A percentile compares a stretch with the other conserved stretches of the same genome.
Conservation (phyloP, 2,797 vertebrate species). For the Peromyscus nudipes region DNA sequence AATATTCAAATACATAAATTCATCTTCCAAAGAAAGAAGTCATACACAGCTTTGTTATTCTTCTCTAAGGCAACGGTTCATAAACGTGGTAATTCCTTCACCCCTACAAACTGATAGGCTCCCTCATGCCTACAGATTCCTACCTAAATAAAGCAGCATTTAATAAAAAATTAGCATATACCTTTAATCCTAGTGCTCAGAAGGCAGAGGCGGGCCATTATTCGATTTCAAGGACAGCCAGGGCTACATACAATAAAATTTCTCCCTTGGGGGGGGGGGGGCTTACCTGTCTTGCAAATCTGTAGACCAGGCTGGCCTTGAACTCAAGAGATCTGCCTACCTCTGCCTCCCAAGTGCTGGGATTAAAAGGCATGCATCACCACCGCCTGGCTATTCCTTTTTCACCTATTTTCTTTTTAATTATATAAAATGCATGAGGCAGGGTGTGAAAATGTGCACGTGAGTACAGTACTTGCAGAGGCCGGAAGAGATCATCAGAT, state of each 20-base stretch:
- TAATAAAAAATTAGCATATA: not conserved
- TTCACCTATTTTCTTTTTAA: too few species aligned
- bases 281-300: too few species aligned
- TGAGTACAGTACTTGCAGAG: not conserved
- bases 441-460: not conserved
- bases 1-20: not conserved
- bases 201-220: not conserved
- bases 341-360: too few species aligned
- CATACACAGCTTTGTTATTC: conserved; percentile 49
- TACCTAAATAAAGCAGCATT: conserved; percentile 52
- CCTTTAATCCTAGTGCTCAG: not conserved
- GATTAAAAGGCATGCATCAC: too few species aligned
- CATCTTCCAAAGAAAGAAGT: not conserved
- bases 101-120: conserved; percentile 33
- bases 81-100: conserved; percentile 52
- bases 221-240: not conserved
- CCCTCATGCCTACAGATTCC: not conserved
- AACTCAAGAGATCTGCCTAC: too few species aligned
- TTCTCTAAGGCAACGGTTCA: not conserved
- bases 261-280: not conserved
- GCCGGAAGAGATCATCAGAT: too few species aligned
- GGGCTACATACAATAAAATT: not conserved
- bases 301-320: too few species aligned
- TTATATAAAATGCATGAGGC: not conserved
- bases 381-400: too few species aligned